Evolutionary conservation across 2,113 vertebrate genomes (phyloP), one percentile per base, ranked within the genome.

Genomic region (Manacus vitellinus): DNA sequence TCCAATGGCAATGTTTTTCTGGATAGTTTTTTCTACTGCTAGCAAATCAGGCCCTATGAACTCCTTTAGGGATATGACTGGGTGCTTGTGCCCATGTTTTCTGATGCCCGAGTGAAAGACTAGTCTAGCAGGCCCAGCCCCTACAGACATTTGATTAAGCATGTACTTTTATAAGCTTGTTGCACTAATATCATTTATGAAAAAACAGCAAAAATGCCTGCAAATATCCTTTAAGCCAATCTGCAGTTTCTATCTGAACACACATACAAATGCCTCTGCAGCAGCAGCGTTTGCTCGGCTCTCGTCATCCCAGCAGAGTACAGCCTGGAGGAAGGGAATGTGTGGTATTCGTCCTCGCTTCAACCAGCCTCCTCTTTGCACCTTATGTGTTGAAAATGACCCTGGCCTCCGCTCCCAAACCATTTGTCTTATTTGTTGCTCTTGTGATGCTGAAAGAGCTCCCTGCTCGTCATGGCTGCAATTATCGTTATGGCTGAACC

Each of bases 401-500:
- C 24, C 17, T 25, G 1, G 2, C 65, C 16, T 65, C 14, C 17
- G 7, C 13, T 80, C 63, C 59, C 33, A 63, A 89, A 65, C 16
- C n/a, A 13, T 92, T 73, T 63, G 37, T 56, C 73, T 94, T 81
- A 19, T 96, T 94, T 90, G 47, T 63, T 92, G 33, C 80, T 24
- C 20, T 17, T 58, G 78, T 66, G 91, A 68, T 0, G 3, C n/a
- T 43, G 63, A 6, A 39, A 79, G 84, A 66, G 37, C 23, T 63
- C 27, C 89, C 93, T 0, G 15, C 65, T 72, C 15, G 0, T 89
- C 24, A 30, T 49, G 27, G 54, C 73, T 71, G 77, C 92, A 74
- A 24, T 75, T 71, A 86, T 62, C 14, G 7, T 83, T 86, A 73
- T 1, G 39, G 91, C 65, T 93, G 85, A 95, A 70, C 55, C 63